Evolutionary conservation across 2,888 invertebrate species (phyloP).

Genomic region (Tubulanus polymorphus): DNA sequence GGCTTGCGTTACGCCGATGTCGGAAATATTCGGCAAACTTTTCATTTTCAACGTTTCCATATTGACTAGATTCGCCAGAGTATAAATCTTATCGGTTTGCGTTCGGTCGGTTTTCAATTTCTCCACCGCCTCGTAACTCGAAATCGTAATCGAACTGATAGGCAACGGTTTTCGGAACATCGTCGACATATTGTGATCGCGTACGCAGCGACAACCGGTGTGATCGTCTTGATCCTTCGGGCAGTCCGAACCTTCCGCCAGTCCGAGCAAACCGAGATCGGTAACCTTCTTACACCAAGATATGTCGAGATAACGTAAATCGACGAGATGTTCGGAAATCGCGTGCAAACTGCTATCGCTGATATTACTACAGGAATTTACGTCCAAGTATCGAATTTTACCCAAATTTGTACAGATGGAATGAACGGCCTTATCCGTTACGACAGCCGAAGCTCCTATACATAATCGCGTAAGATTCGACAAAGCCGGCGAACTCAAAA

Average conservation of each 20-base stretch:
- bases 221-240: conserved; percentile 25
- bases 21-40: conserved; percentile 68
- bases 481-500: conserved; percentile 54
- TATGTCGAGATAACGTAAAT: conserved; percentile 62
- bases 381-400: conserved; percentile 61
- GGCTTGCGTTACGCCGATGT: conserved; percentile 67
- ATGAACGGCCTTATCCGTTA: conserved; percentile 64
- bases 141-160: neutral
- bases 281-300: conserved; percentile 67
- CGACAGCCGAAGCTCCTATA: conserved; percentile 38
- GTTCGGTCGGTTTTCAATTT: neutral
- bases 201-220: conserved; percentile 30
- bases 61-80: conserved; percentile 32
- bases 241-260: neutral
- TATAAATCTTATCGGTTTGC: conserved; percentile 15
- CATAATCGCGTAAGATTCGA: conserved; percentile 34
- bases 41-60: conserved; percentile 64
- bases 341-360: conserved; percentile 66
- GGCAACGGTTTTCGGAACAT: conserved; percentile 2
- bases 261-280: conserved; percentile 65
- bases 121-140: conserved; percentile 1
- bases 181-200: conserved; percentile 13
- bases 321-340: conserved; percentile 63
- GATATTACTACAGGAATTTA: conserved; percentile 69
- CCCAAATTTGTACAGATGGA: conserved; percentile 61